Base-by-base conservation (phyloP, 2,888 invertebrate species). In the Neoitamus cyanurus region DNA sequence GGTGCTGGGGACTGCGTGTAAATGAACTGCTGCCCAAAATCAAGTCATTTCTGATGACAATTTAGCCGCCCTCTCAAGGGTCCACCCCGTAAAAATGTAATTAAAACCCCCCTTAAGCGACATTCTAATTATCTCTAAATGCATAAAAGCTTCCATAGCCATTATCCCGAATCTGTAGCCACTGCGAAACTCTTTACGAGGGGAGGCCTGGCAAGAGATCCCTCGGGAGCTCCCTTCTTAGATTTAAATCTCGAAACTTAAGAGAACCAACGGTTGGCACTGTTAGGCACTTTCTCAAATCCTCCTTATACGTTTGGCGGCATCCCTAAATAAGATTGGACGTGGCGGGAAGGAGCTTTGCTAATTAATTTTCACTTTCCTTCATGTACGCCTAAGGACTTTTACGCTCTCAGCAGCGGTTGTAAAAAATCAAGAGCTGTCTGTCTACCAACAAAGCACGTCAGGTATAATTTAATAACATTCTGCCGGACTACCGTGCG, bases 121-220 rank as follows among this genome's bases (percentile, higher is more conserved):
- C 85, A 85, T 86, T 85, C 84, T 86, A 86, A 86, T 86, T 86
- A 86, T 86, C 86, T 84, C 58, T 84, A 68, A 80, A 84, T 58
- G 73, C 86, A 85, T 86, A 84, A 85, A 85, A 86, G 86, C 84
- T 86, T 72, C 72, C 72, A 42, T 83, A 9, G 70, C 72, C 83
- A 83, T 83, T 83, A 80, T 31, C 31, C 70, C 58, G 58, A 58
- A 58, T 58, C 58, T 58, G 58, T 58, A 58, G 58, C 58, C 58
- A 58, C 58, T 58, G 20, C 20, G 58, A 58, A 58, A 58, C 58
- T 58, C 58, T 58, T 58, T 58, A 58, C 20, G 58, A 58, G 37
- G 31, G 78, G 78, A 80, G 58, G 68, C 69, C 84, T n/a, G 30
- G 31, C 80, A 84, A 83, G 34, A 78, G 80, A 80, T 83, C 85